Percentiles rank a stretch among this genome's conserved stretches.
Conservation (phyloP, 2,888 invertebrate species). For the Lagria hirta region DNA sequence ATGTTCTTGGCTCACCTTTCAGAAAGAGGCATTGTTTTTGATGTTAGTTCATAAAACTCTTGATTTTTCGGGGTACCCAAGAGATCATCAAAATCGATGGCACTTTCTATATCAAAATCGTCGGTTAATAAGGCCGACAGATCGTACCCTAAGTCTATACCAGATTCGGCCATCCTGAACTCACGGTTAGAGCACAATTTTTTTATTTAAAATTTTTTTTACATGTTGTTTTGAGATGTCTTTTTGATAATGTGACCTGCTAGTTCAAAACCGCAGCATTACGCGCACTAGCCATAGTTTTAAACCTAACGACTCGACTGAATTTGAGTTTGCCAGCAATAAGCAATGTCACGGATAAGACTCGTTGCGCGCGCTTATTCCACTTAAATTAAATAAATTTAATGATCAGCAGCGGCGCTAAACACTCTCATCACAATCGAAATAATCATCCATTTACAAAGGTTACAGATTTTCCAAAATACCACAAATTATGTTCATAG, state of each 20-base stretch:
- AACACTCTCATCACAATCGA: too few species aligned
- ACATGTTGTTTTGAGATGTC: conserved; percentile 20
- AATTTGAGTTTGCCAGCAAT: conserved; percentile 42
- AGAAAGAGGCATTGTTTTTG: conserved; percentile 60
- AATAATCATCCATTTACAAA: too few species aligned
- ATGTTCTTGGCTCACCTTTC: conserved; percentile 58
- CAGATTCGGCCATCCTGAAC: conserved; percentile 63
- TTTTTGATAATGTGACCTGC: conserved; percentile 20
- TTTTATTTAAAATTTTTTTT: conserved; percentile 11
- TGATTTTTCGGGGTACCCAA: conserved; percentile 58
- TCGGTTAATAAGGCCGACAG: conserved; percentile 57
- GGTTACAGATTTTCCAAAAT: too few species aligned
- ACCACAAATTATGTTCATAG: too few species aligned
- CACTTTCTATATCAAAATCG: conserved; percentile 56
- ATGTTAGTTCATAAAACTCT: conserved; percentile 66
- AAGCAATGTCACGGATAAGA: conserved; percentile 44
- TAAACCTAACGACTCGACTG: conserved; percentile 34
- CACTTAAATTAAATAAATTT: conserved; percentile 21
- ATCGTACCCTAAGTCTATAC: conserved; percentile 67
- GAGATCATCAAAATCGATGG: conserved; percentile 57
- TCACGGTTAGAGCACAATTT: conserved; percentile 21
- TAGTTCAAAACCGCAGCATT: conserved; percentile 9
- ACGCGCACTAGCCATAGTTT: conserved; percentile 12
- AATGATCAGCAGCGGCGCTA: conserved; percentile 6
- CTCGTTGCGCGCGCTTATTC: conserved; percentile 31